Evolutionary conservation across 2,888 invertebrate genomes (phyloP).

Genomic region (Andrena bucephala): DNA sequence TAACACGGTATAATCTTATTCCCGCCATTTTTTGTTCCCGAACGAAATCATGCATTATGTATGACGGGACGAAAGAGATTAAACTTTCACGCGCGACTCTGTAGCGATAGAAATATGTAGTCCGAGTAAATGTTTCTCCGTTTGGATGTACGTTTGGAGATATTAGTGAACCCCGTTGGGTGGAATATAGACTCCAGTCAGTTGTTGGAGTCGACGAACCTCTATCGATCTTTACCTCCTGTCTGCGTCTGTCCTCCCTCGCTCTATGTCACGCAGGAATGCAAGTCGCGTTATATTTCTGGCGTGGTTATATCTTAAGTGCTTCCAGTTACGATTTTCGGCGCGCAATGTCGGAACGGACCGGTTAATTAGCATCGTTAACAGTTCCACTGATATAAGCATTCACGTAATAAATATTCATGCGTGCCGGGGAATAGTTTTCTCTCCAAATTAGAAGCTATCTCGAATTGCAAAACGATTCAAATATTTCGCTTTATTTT

Average conservation of each 20-base stretch:
- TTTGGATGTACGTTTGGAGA: slow-evolving; percentile 4
- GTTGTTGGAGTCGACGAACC: slow-evolving; percentile 73
- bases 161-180: slow-evolving; percentile 26
- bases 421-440: neutral
- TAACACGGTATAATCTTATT: slow-evolving; percentile 12
- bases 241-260: slow-evolving; percentile 66
- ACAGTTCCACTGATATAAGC: slow-evolving; percentile 35
- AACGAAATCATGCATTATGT: neutral
- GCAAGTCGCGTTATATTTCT: slow-evolving; percentile 57
- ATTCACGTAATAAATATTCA: neutral
- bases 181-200: slow-evolving; percentile 54
- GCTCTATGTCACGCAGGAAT: slow-evolving; percentile 60
- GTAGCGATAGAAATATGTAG: no score
- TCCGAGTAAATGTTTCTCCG: no score
- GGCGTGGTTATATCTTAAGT: slow-evolving; percentile 43
- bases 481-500: no score
- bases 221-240: slow-evolving; percentile 74
- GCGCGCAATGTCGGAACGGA: slow-evolving; percentile 27
- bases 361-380: slow-evolving; percentile 33
- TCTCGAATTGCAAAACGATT: neutral
- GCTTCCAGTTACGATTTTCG: slow-evolving; percentile 15
- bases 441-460: neutral
- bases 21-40: slow-evolving; percentile 28
- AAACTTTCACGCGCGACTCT: no score
- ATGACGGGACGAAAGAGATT: no score